Conservation (phyloP, 2,797 vertebrate genomes). For the Dicrostonyx torquatus region DNA sequence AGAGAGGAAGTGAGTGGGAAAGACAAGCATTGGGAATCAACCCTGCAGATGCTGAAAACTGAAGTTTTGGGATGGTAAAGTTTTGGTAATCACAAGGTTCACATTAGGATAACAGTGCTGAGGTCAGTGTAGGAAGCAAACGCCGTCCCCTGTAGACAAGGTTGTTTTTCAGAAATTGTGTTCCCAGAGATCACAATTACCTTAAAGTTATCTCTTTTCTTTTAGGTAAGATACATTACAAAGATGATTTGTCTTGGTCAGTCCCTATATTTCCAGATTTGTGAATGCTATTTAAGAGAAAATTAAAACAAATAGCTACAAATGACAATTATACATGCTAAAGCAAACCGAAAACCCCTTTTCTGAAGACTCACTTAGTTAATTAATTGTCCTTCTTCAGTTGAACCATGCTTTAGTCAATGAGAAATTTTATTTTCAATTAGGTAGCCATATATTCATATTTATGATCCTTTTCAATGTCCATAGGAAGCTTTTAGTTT, state of each 20-base stretch:
- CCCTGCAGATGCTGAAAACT: neutral
- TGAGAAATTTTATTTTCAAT: constrained; percentile 12
- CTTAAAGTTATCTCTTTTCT: neutral
- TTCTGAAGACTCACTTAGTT: neutral
- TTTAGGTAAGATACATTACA: neutral
- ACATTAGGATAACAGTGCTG: neutral
- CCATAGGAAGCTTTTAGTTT: constrained; percentile 42
- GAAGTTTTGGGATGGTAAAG: neutral
- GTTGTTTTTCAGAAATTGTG: neutral
- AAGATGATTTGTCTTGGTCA: constrained; percentile 2
- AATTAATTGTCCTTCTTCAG: constrained; percentile 39
- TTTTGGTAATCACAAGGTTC: neutral
- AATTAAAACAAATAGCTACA: neutral
- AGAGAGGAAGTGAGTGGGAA: neutral
- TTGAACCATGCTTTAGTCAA: constrained; percentile 15
- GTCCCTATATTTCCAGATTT: neutral
- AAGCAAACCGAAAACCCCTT: neutral
- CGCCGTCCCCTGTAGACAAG: neutral
- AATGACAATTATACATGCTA: constrained; percentile 29
- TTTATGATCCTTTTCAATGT: neutral
- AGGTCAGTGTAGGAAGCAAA: neutral
- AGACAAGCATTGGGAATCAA: neutral
- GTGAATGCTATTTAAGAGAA: constrained; percentile 13
- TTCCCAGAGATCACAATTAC: neutral
- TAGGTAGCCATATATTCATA: neutral